Percentiles rank a stretch among this genome's conserved stretches.
These are phyloP conservation scores for Ips nitidus DNA, from an alignment of 1,140 invertebrate genomes.

Conservation along the genomic window DNA sequence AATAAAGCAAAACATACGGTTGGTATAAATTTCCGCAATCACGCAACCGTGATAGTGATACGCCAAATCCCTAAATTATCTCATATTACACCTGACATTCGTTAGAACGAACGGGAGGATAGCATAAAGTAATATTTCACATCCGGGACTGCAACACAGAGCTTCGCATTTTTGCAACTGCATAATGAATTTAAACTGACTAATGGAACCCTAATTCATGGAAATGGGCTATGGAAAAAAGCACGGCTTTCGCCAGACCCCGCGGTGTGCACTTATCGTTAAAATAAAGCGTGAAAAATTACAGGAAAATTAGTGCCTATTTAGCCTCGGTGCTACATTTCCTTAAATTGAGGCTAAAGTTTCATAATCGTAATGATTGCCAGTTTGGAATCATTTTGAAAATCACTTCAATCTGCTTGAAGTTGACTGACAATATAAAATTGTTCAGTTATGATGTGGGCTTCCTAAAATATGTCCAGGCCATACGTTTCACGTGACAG, in stretches of 20 bases:
- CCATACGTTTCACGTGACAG: conserved; percentile 12
- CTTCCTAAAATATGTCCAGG: no score
- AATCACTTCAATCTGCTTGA: no score
- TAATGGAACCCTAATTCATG: conserved; percentile 30
- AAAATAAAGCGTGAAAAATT: conserved; percentile 15
- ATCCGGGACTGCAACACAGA: background rate
- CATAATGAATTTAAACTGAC: conserved; percentile 31
- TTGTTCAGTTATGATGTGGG: no score
- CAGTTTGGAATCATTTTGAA: no score
- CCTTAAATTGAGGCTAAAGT: no score
- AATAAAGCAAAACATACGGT: background rate
- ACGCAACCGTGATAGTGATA: no score
- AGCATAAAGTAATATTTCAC: conserved; percentile 19
- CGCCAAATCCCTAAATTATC: background rate
- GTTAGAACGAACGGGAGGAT: background rate
- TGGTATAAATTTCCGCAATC: no score
- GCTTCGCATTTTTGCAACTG: conserved; percentile 21
- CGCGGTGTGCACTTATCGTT: conserved; percentile 10
- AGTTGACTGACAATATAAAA: no score
- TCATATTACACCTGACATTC: background rate
- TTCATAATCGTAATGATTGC: no score
- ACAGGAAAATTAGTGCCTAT: conserved; percentile 7
- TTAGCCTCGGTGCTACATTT: background rate
- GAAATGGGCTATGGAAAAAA: conserved; percentile 21
- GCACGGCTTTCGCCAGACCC: conserved; percentile 9